These are phyloP conservation scores for Forficula auricularia DNA, from an alignment of 1,140 invertebrate species.

Conservation along the genomic window DNA sequence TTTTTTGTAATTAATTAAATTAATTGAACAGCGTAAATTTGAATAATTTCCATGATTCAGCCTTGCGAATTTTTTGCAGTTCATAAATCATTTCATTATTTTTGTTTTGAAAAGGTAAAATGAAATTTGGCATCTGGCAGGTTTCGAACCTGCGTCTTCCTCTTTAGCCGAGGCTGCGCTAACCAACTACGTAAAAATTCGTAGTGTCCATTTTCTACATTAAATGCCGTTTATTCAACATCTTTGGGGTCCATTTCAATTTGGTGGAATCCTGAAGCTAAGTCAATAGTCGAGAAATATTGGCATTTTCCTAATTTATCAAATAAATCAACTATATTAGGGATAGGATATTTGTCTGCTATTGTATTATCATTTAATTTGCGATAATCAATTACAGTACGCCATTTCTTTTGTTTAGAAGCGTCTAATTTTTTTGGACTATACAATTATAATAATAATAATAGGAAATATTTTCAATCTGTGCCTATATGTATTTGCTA, in stretches of 20 bases:
- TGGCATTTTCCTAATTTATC: conserved; percentile 26
- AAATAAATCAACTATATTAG: conserved; percentile 29
- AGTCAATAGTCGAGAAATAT: conserved; percentile 31
- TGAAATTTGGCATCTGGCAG: too few species aligned
- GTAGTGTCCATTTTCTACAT: conserved; percentile 16
- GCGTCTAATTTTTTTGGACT: conserved; percentile 23
- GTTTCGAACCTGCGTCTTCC: too few species aligned
- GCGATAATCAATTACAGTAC: conserved; percentile 24
- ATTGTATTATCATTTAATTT: conserved; percentile 25
- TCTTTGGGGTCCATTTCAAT: conserved; percentile 20
- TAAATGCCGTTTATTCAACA: conserved; percentile 20
- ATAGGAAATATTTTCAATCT: too few species aligned
- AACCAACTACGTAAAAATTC: conserved; percentile 18
- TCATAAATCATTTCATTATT: too few species aligned
- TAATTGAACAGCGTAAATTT: too few species aligned
- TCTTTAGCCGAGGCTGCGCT: too few species aligned
- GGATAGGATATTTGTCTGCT: conserved; percentile 32
- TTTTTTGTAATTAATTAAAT: too few species aligned
- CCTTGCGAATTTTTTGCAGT: too few species aligned
- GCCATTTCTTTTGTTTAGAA: conserved; percentile 20
- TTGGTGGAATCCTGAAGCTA: conserved; percentile 28
- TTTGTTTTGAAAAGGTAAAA: too few species aligned
- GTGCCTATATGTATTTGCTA: too few species aligned
- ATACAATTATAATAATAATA: too few species aligned
- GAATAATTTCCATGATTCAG: too few species aligned